Evolutionary conservation across 1,140 invertebrate species (phyloP), one percentile per base, ranked within the genome.

Genomic region (Drosophila sucinea): DNA sequence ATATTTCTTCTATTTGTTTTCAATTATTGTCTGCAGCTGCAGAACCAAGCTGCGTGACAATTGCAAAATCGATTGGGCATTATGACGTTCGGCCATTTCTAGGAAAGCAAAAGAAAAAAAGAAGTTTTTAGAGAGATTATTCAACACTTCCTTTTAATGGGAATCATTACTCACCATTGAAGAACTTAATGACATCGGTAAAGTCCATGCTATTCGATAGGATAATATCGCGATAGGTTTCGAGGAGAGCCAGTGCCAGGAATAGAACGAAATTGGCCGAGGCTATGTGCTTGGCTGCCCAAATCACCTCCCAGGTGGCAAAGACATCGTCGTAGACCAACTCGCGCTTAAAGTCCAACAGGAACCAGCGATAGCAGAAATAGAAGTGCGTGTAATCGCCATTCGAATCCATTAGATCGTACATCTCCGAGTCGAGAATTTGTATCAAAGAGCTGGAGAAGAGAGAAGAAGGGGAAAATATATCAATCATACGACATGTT

Each of bases 351-450:
- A 95, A 95, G 89, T 95, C 95, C n/a, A 95, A 92, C 61, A 95
- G 90, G 92, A 95, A 95, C 98, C 98, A 99, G 60, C 98, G 95
- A 92, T 99, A 99, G 91, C 97, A 98, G 93, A 99, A 99, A 92
- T 98, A 99, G 92, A 99, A 98, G 92, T 99, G 97, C 11, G 97
- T 98, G 92, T 98, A 98, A 92, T 99, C 98, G 7, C 97, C 97
- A 92, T 98, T 97, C 68, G 96, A 95, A 92, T 98, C 97, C 96
- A 99, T 98, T 81, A 98, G 93, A 77, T 98, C 96, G 93, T 97
- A 98, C 93, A 99, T 94, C 93, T 99, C 97, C 17, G 96, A 95
- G 93, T 99, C 98, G 64, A 99, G 93, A 74, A 99, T 98, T 93
- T 98, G 95, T 60, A 96, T 96, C 1, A 96, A 91, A 0, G 95